Conservation (phyloP, 1,140 invertebrate species). For the Drosophila pruinosa region DNA sequence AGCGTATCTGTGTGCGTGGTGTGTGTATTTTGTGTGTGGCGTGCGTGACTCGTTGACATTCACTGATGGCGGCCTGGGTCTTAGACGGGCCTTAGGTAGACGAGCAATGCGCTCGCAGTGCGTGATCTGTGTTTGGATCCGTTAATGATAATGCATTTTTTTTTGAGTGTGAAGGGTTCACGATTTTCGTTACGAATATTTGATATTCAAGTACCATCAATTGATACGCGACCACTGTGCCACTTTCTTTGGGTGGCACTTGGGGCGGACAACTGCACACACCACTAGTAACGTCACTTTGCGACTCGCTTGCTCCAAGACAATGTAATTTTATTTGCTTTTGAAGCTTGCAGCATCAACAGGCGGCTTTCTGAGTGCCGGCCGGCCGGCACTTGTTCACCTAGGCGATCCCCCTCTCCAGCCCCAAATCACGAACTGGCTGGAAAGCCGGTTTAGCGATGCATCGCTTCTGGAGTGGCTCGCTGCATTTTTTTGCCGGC, state of each 20-base stretch:
- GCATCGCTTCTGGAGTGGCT: constrained; percentile 52
- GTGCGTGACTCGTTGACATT: constrained; percentile 55
- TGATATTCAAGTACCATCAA: constrained; percentile 41
- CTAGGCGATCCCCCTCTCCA: constrained; percentile 12
- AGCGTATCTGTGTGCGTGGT: constrained; percentile 8
- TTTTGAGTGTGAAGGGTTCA: constrained; percentile 39
- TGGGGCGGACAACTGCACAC: constrained; percentile 23
- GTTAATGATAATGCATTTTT: constrained; percentile 59
- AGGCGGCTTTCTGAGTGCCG: constrained; percentile 5
- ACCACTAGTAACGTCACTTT: too few relatives aligned
- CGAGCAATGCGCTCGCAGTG: constrained; percentile 43
- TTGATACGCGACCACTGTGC: constrained; percentile 41
- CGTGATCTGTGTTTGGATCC: constrained; percentile 45
- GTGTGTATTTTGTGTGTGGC: constrained; percentile 26
- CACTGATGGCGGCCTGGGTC: constrained; percentile 43
- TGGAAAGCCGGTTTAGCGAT: constrained; percentile 58
- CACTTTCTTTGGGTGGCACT: constrained; percentile 53
- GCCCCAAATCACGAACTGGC: constrained; percentile 16
- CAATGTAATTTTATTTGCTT: constrained; percentile 24
- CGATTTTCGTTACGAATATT: constrained; percentile 31
- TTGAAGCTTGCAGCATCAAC: constrained; percentile 13
- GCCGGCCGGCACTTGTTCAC: constrained; percentile 46
- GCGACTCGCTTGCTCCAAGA: constrained; percentile 16
- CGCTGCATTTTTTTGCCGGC: constrained; percentile 58
- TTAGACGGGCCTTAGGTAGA: constrained; percentile 38